These are phyloP conservation scores for Agrotis segetum DNA, from an alignment of 2,888 invertebrate genomes.

Conservation along the genomic window DNA sequence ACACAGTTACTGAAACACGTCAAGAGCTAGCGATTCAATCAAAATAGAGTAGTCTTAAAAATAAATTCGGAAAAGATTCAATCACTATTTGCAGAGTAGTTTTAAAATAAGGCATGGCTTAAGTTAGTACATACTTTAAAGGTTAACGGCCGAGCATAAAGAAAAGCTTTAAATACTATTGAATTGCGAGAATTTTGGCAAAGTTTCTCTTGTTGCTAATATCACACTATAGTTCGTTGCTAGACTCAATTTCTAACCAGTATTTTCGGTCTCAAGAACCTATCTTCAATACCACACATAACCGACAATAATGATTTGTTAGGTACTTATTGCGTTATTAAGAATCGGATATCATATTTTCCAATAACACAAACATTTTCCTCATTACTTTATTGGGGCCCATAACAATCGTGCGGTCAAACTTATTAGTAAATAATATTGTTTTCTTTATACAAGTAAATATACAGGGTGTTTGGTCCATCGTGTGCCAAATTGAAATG, in stretches of 20 bases:
- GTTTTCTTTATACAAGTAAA: constrained; percentile 9
- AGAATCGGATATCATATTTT: constrained; percentile 46
- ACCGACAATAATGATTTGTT: constrained; percentile 27
- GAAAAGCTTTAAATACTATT: background rate
- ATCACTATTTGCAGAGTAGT: background rate
- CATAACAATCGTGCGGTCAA: constrained; percentile 38
- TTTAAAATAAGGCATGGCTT: background rate
- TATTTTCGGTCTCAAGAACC: background rate
- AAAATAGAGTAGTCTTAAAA: background rate
- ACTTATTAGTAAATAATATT: constrained; percentile 50
- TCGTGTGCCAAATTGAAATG: too few species aligned
- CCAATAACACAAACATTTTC: constrained; percentile 46
- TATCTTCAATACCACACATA: constrained; percentile 6
- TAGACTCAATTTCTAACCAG: background rate
- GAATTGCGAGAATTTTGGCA: background rate
- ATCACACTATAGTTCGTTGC: constrained; percentile 2
- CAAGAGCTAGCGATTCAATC: background rate
- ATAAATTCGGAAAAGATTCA: constrained; percentile 4
- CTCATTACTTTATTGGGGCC: constrained; percentile 48
- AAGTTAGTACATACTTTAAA: background rate
- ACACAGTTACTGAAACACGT: background rate
- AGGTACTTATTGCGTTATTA: constrained; percentile 47
- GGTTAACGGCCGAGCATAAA: constrained; percentile 1
- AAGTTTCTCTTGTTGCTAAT: background rate
- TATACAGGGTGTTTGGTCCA: too few species aligned